phyloP scores from a whole-genome alignment of 2,797 vertebrate species.

The Dallia pectoralis region DNA sequence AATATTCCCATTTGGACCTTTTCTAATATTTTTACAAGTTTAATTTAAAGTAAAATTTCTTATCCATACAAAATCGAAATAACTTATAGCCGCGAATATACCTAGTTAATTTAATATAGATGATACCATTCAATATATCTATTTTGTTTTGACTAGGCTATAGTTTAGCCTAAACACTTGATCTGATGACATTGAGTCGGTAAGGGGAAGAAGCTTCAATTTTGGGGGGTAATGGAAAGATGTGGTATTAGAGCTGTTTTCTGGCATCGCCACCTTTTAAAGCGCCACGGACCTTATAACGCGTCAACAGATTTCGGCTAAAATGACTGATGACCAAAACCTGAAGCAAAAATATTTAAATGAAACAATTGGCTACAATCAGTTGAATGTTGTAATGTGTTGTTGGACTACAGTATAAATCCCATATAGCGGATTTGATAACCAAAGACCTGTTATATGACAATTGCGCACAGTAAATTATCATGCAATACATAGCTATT shows the following conservation, averaged over 20 bases:
- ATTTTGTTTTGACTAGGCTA: not conserved
- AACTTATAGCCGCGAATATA: not conserved
- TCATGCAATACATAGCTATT: not conserved
- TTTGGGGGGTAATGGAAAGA: not conserved
- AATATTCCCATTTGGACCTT: not conserved
- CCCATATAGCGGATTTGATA: not conserved
- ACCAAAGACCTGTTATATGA: not conserved
- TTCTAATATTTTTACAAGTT: not conserved
- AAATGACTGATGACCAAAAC: not conserved
- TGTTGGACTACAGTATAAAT: too few relatives aligned
- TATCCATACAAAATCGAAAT: not conserved
- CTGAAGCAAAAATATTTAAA: not conserved
- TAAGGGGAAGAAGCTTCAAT: not conserved
- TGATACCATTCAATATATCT: not conserved
- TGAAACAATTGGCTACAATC: not conserved
- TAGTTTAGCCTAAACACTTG: not conserved
- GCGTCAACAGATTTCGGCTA: not conserved
- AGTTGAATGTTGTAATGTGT: not conserved
- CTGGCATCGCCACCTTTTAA: constrained; percentile 1
- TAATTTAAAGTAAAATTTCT: not conserved
- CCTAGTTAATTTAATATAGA: too few relatives aligned
- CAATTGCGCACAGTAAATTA: not conserved
- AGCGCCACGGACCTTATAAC: not conserved
- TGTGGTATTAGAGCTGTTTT: constrained; percentile 1
- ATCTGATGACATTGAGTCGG: not conserved